A percentile compares a stretch with the other conserved stretches of the same genome.
phyloP scores from a whole-genome alignment of 2,797 vertebrate genomes.

The Darevskia nairensis region DNA sequence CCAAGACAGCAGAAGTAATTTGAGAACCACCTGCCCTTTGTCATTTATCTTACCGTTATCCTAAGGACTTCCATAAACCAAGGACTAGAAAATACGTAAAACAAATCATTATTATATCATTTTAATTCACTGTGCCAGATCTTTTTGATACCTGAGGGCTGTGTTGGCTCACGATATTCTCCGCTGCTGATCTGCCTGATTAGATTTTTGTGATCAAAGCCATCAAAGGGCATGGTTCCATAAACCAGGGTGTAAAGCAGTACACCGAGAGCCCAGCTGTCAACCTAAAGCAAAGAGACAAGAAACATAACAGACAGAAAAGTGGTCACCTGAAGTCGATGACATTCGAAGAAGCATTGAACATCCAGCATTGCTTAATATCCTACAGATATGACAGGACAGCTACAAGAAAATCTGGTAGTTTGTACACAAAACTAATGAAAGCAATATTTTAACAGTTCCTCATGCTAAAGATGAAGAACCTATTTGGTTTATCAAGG shows the following conservation, averaged over 20 bases:
- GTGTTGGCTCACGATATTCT: slow-evolving; percentile 97
- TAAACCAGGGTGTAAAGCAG: slow-evolving; percentile 98
- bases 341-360: background rate
- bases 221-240: slow-evolving; percentile 98
- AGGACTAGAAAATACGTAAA: background rate
- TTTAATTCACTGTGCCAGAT: background rate
- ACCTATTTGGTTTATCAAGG: background rate
- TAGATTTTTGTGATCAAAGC: slow-evolving; percentile 98
- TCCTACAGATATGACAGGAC: background rate
- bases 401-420: slow-evolving; percentile 26
- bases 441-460: slow-evolving; percentile 20
- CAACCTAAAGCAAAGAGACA: slow-evolving; percentile 87
- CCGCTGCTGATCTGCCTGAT: slow-evolving; percentile 99
- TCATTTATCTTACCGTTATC: background rate
- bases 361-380: slow-evolving; percentile 18
- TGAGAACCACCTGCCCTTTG: background rate
- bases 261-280: slow-evolving; percentile 98
- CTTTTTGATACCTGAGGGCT: slow-evolving; percentile 91
- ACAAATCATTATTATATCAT: slow-evolving; percentile 9
- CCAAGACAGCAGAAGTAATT: too few relatives aligned
- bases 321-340: slow-evolving; percentile 14
- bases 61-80: background rate
- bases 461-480: background rate
- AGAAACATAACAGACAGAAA: slow-evolving; percentile 39
- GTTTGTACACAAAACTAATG: slow-evolving; percentile 30